These are phyloP conservation scores for Aphidius ervi DNA, from an alignment of 1,140 invertebrate species.

Conservation along the genomic window DNA sequence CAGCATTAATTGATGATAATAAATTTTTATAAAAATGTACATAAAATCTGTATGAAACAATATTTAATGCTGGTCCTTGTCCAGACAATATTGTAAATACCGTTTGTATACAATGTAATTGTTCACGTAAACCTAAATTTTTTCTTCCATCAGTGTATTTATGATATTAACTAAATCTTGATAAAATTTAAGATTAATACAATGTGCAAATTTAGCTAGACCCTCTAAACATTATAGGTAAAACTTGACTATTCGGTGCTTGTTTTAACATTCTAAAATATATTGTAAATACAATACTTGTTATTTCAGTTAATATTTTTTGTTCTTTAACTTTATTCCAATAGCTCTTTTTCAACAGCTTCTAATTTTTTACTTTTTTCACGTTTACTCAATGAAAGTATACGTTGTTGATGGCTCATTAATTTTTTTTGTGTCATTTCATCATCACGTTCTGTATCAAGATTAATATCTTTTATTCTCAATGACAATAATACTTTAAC, in stretches of 20 bases:
- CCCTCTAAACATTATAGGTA: constrained; percentile 82
- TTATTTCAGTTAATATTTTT: constrained; percentile 83
- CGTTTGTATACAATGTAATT: constrained; percentile 80
- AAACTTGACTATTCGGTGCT: constrained; percentile 65
- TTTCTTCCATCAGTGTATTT: constrained; percentile 66
- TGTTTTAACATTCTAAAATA: constrained; percentile 91
- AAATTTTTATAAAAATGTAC: too few relatives aligned
- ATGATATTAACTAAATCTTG: constrained; percentile 83
- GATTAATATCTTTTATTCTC: constrained; percentile 75
- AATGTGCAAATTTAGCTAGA: constrained; percentile 90
- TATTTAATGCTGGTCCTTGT: constrained; percentile 81
- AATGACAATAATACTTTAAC: constrained; percentile 73
- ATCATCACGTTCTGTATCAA: constrained; percentile 71
- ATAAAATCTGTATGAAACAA: constrained; percentile 83
- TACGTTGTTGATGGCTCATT: constrained; percentile 71
- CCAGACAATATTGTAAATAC: constrained; percentile 86
- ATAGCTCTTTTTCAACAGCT: constrained; percentile 82
- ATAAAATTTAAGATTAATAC: constrained; percentile 94
- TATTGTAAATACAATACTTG: constrained; percentile 85
- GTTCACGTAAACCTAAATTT: constrained; percentile 65
- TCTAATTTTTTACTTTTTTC: constrained; percentile 74
- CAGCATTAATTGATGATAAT: constrained; percentile 57
- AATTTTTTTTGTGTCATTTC: constrained; percentile 74
- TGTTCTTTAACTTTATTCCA: constrained; percentile 76
- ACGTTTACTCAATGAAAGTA: constrained; percentile 75